Percentiles rank a stretch among this genome's conserved stretches.
These are phyloP conservation scores for Trichogramma dendrolimi DNA, from an alignment of 2,888 invertebrate species.

Conservation along the genomic window DNA sequence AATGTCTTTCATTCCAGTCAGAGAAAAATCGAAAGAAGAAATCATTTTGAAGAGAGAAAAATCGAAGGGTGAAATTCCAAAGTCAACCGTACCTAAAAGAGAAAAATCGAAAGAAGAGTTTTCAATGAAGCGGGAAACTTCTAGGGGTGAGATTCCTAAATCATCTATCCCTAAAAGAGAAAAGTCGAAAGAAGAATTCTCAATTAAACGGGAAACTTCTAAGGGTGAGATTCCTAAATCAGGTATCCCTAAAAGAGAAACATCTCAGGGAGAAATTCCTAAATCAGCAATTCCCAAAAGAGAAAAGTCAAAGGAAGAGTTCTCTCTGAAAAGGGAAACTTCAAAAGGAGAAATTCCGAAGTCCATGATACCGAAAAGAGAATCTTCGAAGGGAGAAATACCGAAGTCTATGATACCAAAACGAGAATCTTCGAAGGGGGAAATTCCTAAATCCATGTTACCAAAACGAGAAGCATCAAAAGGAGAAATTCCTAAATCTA, in stretches of 20 bases:
- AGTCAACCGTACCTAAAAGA: constrained; percentile 3
- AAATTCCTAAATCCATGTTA: constrained; percentile 1
- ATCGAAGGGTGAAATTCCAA: constrained; percentile 8
- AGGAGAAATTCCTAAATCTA: constrained; percentile 11
- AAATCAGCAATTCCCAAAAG: constrained; percentile 11
- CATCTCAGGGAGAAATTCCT: constrained; percentile 9
- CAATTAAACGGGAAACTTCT: constrained; percentile 5
- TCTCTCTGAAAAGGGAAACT: constrained; percentile 1
- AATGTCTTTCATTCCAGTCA: not conserved
- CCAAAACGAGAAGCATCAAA: constrained; percentile 17
- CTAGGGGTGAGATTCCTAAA: not conserved
- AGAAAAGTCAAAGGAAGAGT: constrained; percentile 16
- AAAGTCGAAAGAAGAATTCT: constrained; percentile 16
- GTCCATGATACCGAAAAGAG: constrained; percentile 15
- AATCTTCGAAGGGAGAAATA: not conserved
- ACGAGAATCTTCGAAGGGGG: constrained; percentile 9
- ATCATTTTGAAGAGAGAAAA: constrained; percentile 7
- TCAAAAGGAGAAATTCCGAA: constrained; percentile 17
- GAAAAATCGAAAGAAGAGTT: constrained; percentile 14
- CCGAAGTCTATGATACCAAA: not conserved
- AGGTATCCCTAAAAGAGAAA: constrained; percentile 8
- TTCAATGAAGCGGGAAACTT: not conserved
- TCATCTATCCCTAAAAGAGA: constrained; percentile 12
- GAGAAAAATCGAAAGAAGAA: constrained; percentile 10
- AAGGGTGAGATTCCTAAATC: constrained; percentile 2